Conservation (phyloP, 1,140 invertebrate genomes). For the Drosophila paulistorum region DNA sequence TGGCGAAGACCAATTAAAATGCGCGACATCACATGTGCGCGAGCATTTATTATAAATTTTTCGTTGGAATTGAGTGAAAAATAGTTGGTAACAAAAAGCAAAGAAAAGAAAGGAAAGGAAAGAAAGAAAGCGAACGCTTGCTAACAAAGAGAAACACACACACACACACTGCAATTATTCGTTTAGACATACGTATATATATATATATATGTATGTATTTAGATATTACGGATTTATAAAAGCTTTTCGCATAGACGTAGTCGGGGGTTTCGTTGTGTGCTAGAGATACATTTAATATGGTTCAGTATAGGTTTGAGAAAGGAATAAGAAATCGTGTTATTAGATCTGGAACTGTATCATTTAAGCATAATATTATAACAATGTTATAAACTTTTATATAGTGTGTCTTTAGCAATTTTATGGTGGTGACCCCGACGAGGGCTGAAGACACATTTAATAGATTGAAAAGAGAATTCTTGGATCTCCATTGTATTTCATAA, state of each 20-base stretch:
- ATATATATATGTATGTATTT: not conserved
- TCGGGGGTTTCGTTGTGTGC: not conserved
- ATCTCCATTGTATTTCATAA: too few species aligned
- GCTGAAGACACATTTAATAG: too few species aligned
- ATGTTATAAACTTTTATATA: too few species aligned
- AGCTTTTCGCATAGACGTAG: constrained; percentile 3
- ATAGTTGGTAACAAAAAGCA: constrained; percentile 61
- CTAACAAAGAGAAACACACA: not conserved
- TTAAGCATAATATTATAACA: too few species aligned
- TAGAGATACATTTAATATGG: too few species aligned
- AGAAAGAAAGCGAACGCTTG: constrained; percentile 4
- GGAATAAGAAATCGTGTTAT: too few species aligned
- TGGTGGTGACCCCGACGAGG: too few species aligned
- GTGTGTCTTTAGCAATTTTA: too few species aligned
- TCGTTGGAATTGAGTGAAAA: constrained; percentile 78
- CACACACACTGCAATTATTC: not conserved
- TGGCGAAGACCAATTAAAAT: constrained; percentile 69
- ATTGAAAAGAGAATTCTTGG: too few species aligned
- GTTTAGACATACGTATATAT: not conserved
- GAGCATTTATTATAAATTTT: constrained; percentile 79
- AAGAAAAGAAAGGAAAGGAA: constrained; percentile 28
- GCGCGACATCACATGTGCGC: constrained; percentile 77
- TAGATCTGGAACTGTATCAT: too few species aligned
- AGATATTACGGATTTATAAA: constrained; percentile 5
- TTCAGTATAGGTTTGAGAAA: too few species aligned